Evolutionary conservation across 2,797 vertebrate species (phyloP), one percentile per base, ranked within the genome.

Genomic region (Crocodylus rhombifer): DNA sequence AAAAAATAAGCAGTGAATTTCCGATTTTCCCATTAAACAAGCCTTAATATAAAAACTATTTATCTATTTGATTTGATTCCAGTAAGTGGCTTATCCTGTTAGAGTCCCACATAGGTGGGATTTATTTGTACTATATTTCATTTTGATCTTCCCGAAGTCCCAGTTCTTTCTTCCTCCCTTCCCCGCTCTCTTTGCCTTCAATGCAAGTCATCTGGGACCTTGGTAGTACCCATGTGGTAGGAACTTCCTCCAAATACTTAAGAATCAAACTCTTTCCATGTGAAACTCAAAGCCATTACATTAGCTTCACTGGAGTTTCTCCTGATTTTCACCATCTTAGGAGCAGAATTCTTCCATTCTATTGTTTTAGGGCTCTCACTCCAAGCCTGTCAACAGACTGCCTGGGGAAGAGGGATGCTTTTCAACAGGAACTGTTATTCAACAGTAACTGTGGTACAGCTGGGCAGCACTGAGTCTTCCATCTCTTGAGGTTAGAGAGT

Each of bases 291-390:
- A 89, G 82, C 60, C 30, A 18, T 69, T 14, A 69, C 82, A 33
- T 95, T 64, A 92, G 75, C 80, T 8, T 33, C 88, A 81, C 81
- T 65, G 88, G 91, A 88, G 84, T 91, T 75, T 64, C 80, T 90
- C 89, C 89, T 62, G 82, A 91, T 95, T 88, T 79, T 42, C 90
- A 76, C 76, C 63, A 92, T 91, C 95, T 91, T 95, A 94, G 82
- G 60, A 73, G 83, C 79, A 86, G 74, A 0, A 0, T 58, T 73
- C 42, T 55, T 88, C 85, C 73, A 74, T 75, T 10, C 33, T 56
- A 91, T 88, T 91, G 61, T 75, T 90, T 86, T 8, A 17, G 42
- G 51, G 65, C 4, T 20, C 79, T 63, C 30, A 26, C 33, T 60
- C 63, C 17, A 1, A 20, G 33, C 6, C 16, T 71, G 30, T 5